A percentile compares a stretch with the other conserved stretches of the same genome.
phyloP scores from a whole-genome alignment of 2,797 vertebrate genomes.

The Allobates femoralis region DNA sequence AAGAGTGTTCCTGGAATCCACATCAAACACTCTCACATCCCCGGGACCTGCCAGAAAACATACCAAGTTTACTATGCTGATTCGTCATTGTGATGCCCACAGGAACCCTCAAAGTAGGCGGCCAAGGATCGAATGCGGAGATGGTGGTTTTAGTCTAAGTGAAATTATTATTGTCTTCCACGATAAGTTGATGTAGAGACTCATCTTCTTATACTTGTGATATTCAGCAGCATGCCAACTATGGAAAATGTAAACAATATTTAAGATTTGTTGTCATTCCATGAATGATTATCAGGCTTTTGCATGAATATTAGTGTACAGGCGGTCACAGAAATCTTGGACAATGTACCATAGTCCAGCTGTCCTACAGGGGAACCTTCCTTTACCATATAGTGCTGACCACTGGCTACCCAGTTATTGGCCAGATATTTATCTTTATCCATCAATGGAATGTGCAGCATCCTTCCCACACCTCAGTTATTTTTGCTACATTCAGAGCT shows the following conservation, averaged over 20 bases:
- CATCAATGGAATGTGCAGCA: no score
- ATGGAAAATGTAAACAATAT: neutral
- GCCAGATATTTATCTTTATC: no score
- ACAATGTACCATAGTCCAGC: no score
- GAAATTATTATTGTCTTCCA: constrained; percentile 10
- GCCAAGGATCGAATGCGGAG: constrained; percentile 1
- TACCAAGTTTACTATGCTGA: constrained; percentile 20
- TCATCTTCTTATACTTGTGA: neutral
- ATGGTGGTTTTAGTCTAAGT: constrained; percentile 11
- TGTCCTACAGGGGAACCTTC: no score
- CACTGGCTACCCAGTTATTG: no score
- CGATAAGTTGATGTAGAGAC: constrained; percentile 45
- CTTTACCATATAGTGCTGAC: no score
- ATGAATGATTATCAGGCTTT: no score
- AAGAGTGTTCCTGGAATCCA: constrained; percentile 70
- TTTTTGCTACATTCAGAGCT: no score
- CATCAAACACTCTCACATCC: constrained; percentile 55
- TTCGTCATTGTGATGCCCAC: neutral
- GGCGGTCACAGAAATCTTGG: no score
- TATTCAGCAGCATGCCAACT: neutral
- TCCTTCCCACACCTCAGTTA: no score
- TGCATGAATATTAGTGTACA: no score
- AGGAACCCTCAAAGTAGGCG: neutral
- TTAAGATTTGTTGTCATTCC: no score
- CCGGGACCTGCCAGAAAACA: constrained; percentile 8